Conservation (phyloP, 2,888 invertebrate species). For the Spilosoma lubricipeda region DNA sequence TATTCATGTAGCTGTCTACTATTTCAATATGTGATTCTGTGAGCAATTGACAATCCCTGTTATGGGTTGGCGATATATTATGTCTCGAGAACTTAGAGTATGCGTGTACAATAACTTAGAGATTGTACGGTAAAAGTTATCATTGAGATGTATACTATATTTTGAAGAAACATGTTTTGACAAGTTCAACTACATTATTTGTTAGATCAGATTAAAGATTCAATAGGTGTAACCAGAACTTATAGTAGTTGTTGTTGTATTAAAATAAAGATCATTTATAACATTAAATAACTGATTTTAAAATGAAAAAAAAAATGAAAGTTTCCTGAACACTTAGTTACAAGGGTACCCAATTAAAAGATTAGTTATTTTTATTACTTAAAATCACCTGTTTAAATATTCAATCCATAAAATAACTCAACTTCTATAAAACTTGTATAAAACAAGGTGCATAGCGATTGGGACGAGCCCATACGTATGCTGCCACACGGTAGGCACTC, state of each 20-base stretch:
- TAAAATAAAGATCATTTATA: neutral
- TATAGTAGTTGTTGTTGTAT: neutral
- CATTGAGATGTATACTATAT: neutral
- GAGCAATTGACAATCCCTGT: neutral
- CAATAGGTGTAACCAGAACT: neutral
- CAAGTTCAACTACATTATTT: too few relatives aligned
- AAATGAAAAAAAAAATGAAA: neutral
- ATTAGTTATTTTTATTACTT: neutral
- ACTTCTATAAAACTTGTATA: conserved; percentile 10
- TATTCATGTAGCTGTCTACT: conserved; percentile 1
- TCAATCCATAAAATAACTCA: neutral
- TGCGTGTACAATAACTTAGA: neutral
- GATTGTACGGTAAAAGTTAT: neutral
- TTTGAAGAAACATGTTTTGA: too few relatives aligned
- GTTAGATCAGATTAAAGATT: neutral
- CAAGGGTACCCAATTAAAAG: neutral
- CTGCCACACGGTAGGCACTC: conserved; percentile 55
- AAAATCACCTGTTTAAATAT: conserved; percentile 5
- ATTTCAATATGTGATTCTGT: neutral
- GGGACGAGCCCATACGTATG: conserved; percentile 26
- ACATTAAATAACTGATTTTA: neutral
- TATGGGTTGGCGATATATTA: neutral
- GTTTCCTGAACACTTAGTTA: neutral
- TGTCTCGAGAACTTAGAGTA: neutral
- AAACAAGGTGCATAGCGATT: conserved; percentile 5